Conservation (phyloP, 2,888 invertebrate species). For the Kuschelorhynchus macadamiae region DNA sequence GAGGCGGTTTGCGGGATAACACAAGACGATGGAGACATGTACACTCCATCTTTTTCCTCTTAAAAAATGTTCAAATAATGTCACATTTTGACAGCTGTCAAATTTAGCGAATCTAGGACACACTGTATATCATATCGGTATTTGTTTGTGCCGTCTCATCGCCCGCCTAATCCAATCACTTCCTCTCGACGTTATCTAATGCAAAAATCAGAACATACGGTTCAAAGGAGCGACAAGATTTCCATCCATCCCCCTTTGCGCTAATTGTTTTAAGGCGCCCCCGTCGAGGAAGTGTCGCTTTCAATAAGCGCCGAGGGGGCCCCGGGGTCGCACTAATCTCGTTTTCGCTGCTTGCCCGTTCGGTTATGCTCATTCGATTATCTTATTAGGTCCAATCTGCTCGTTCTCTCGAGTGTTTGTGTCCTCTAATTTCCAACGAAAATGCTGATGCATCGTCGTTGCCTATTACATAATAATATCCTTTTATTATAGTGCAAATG, state of each 20-base stretch:
- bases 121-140: too few relatives aligned
- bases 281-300: constrained; percentile 42
- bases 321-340: constrained; percentile 45
- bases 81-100: too few relatives aligned
- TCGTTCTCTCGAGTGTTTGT: constrained; percentile 9
- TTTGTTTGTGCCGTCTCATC: too few relatives aligned
- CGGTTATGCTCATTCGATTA: constrained; percentile 54
- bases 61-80: too few relatives aligned
- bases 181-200: neutral
- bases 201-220: constrained; percentile 43
- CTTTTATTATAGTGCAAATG: too few relatives aligned
- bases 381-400: constrained; percentile 47
- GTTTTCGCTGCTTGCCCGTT: constrained; percentile 51
- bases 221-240: constrained; percentile 53
- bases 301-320: constrained; percentile 36
- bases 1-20: too few relatives aligned
- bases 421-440: constrained; percentile 10
- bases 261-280: constrained; percentile 44
- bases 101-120: too few relatives aligned
- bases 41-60: too few relatives aligned
- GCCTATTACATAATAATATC: too few relatives aligned
- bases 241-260: constrained; percentile 45
- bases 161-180: neutral
- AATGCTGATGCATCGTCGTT: too few relatives aligned
- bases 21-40: too few relatives aligned